A percentile compares a stretch with the other conserved stretches of the same genome.
Conservation (phyloP, 1,140 invertebrate species). For the Tetragonula clypearis region DNA sequence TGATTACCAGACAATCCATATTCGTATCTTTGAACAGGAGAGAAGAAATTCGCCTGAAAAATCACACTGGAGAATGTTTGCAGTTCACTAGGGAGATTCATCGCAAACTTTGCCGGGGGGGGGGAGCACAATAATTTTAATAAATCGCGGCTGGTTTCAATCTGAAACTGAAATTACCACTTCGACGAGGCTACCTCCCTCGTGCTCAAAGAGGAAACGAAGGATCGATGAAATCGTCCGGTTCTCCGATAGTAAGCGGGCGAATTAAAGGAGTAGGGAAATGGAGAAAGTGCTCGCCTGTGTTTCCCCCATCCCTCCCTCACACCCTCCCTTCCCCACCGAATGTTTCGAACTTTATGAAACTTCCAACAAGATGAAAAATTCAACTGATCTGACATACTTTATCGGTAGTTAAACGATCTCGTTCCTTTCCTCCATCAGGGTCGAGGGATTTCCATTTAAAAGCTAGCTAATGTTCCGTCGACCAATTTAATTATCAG, state of each 20-base stretch:
- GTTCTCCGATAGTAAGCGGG: neutral
- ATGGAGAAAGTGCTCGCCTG: neutral
- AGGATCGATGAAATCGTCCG: neutral
- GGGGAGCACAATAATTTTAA: conserved; percentile 9
- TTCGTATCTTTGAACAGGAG: neutral
- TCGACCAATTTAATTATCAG: neutral
- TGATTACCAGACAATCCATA: neutral
- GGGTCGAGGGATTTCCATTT: neutral
- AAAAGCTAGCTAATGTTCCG: neutral
- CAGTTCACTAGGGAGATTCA: neutral
- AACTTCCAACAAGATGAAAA: neutral
- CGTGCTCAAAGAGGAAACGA: neutral
- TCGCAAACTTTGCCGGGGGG: neutral
- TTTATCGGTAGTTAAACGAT: neutral
- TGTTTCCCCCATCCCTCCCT: too few species aligned
- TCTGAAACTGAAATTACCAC: neutral
- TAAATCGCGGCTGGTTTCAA: neutral
- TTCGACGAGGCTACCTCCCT: neutral
- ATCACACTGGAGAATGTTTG: neutral
- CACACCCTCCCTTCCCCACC: too few species aligned
- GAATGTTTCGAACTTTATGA: neutral
- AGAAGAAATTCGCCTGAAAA: neutral
- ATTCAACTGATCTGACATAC: neutral
- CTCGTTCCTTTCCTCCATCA: neutral
- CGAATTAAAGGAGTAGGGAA: conserved; percentile 1